These are phyloP conservation scores for Incurvaria masculella DNA, from an alignment of 2,888 invertebrate species.

Conservation along the genomic window DNA sequence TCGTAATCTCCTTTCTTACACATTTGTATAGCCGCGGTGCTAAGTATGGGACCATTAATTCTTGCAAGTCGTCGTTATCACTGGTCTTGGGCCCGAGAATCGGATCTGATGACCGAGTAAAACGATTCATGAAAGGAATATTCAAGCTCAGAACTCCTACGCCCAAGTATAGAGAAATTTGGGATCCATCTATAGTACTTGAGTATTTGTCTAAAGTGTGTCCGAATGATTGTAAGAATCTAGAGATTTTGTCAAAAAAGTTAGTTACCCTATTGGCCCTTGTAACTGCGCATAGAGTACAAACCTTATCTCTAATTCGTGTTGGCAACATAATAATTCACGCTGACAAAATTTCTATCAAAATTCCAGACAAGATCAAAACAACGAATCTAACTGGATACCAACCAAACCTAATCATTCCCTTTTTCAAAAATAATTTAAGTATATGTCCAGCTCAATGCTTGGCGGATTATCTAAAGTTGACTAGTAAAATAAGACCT, in stretches of 20 bases:
- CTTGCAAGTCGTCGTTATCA: conserved; percentile 6
- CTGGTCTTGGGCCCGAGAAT: conserved; percentile 1
- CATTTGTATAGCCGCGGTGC: background rate
- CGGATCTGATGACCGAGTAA: background rate
- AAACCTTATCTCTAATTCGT: conserved; percentile 6
- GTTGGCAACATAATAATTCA: conserved; percentile 3
- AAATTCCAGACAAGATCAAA: conserved; percentile 8
- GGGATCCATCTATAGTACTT: conserved; percentile 7
- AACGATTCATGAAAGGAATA: conserved; percentile 8
- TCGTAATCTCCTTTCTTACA: conserved; percentile 6
- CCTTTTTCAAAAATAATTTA: conserved; percentile 2
- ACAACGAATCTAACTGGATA: conserved; percentile 6
- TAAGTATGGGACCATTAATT: conserved; percentile 9
- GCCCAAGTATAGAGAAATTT: conserved; percentile 8
- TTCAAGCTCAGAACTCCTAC: conserved; percentile 3
- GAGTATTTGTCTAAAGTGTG: conserved; percentile 1
- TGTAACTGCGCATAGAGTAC: conserved; percentile 7
- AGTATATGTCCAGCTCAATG: too few species aligned
- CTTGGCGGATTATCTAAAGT: too few species aligned
- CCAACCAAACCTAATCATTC: conserved; percentile 5
- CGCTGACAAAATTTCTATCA: conserved; percentile 2
- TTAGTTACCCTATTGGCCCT: conserved; percentile 7
- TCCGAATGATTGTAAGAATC: conserved; percentile 3
- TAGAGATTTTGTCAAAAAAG: conserved; percentile 7
- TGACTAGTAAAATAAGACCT: too few species aligned